These are phyloP conservation scores for Gyrodactylus bullatarudis DNA, from an alignment of 1,140 invertebrate species.

Conservation along the genomic window DNA sequence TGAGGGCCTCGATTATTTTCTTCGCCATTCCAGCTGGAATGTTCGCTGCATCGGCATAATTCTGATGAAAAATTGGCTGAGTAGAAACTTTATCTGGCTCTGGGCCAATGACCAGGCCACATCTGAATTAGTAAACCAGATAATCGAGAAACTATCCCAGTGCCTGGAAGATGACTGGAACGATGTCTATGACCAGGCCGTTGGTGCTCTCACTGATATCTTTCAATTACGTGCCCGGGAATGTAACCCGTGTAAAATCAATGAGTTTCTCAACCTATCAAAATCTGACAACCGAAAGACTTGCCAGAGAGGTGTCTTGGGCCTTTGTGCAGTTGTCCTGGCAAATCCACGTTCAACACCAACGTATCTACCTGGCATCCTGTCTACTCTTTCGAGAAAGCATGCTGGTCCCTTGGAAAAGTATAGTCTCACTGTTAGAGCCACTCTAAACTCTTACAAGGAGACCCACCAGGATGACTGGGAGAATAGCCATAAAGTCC, in stretches of 20 bases:
- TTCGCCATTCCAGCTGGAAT: background rate
- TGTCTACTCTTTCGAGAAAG: background rate
- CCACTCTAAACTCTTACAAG: background rate
- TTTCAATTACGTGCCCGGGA: too few relatives aligned
- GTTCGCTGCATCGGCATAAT: background rate
- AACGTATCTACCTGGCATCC: background rate
- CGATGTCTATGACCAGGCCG: background rate
- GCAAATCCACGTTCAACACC: background rate
- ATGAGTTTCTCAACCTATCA: too few relatives aligned
- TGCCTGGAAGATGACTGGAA: background rate
- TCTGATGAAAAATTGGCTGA: background rate
- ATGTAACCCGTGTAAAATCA: too few relatives aligned
- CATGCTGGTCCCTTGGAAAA: background rate
- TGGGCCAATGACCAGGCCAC: background rate
- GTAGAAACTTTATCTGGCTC: background rate
- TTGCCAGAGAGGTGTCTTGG: background rate
- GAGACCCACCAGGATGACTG: background rate
- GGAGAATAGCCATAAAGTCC: background rate
- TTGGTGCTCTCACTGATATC: background rate
- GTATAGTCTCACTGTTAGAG: background rate
- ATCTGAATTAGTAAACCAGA: background rate
- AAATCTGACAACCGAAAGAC: background rate
- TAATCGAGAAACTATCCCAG: background rate
- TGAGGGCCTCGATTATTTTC: background rate
- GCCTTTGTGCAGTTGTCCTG: background rate